Conservation (phyloP, 1,140 invertebrate species). For the Dendroctonus valens region DNA sequence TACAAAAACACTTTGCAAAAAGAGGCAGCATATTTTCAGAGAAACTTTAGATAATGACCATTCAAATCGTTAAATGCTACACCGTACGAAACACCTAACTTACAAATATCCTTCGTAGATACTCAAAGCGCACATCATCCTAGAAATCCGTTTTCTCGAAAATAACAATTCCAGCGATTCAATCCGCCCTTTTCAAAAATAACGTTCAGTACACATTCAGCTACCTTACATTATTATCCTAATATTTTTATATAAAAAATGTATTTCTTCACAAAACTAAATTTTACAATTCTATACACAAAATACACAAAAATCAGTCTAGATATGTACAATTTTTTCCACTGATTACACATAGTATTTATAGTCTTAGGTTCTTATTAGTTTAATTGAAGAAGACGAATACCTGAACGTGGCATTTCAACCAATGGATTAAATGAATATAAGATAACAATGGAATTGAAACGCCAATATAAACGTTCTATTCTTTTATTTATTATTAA, state of each 20-base stretch:
- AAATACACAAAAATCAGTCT: constrained; percentile 46
- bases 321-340: constrained; percentile 44
- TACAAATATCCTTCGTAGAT: constrained; percentile 2
- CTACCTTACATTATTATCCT: constrained; percentile 20
- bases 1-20: background rate
- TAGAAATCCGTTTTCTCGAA: background rate
- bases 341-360: constrained; percentile 35
- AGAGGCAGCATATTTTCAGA: background rate
- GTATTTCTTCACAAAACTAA: constrained; percentile 38
- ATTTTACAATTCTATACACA: constrained; percentile 40
- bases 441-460: no score
- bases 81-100: background rate
- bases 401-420: background rate
- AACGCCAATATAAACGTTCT: no score
- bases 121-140: background rate
- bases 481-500: no score
- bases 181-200: constrained; percentile 10
- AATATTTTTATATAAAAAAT: constrained; percentile 30
- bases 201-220: constrained; percentile 28
- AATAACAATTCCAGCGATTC: constrained; percentile 6
- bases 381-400: background rate
- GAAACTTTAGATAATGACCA: background rate
- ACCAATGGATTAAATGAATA: no score
- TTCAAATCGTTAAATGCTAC: background rate
- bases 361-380: constrained; percentile 30